Base-by-base conservation (phyloP, 1,140 invertebrate species). In the Bombyx mandarina region DNA sequence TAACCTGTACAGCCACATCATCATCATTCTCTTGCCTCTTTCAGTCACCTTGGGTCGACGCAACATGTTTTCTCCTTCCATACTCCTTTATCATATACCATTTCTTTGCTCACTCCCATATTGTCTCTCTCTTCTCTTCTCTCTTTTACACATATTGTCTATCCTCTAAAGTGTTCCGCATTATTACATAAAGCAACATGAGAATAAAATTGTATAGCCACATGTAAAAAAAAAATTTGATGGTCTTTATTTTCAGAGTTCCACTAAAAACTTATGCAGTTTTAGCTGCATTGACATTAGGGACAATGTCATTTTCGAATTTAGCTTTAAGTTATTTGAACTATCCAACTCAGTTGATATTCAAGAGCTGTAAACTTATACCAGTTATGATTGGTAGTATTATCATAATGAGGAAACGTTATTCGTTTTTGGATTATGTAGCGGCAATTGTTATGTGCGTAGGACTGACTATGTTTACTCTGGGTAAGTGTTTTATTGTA, bases 271-370 rank as follows among this genome's bases (percentile, higher is more conserved):
- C 91, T 1, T 99, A 98, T 87, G 82, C 91, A 50, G 71, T 97
- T 45, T 82, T 98, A 52, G 96, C 96, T 47, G 90, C 96, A 43
- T 82, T 98, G 35, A 98, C 97, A 0, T 89, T 99, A 6, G 96
- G 95, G 0, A 99, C 97, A 8, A 99, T 99, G 96, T 96, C 96
- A 1, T 91, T 99, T 67, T 98, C 97, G 3, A 99, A 99, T 88
- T 92, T 96, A 8, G 97, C 97, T 6, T 88, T 99, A n/a, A 96
- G 94, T 48, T 98, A 98, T 84, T 88, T 99, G 0, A 99, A 99
- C 85, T 99, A 98, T 87, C 97, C 98, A 18, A 97, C 96, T 1
- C 90, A 94, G 86, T 92, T 97, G n/a, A 97, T 97, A 67, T 97
- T 97, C 77, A 97, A 97, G 86, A 98, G 97, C 77, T 99, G 98